Percentiles rank a stretch among this genome's conserved stretches.
Evolutionary conservation across 2,888 invertebrate species (phyloP).

Genomic region (Balanococcus diminutus): DNA sequence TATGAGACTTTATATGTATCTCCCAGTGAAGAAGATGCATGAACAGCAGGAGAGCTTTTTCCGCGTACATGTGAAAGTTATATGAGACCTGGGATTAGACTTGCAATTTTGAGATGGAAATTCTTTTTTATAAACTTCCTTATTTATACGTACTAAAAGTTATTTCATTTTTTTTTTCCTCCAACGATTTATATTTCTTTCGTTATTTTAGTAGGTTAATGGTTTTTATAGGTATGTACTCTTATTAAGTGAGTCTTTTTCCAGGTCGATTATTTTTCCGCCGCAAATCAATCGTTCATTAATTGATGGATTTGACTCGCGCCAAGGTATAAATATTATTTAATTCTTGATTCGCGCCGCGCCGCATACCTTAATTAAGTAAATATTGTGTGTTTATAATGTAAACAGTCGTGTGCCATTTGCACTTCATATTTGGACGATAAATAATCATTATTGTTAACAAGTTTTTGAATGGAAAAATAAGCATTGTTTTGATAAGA

Average conservation of each 20-base stretch:
- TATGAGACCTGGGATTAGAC: not conserved
- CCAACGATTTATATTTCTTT: not conserved
- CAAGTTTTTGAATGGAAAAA: no score
- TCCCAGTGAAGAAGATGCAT: not conserved
- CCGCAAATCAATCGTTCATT: not conserved
- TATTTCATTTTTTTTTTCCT: not conserved
- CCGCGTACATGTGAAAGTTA: not conserved
- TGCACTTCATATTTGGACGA: no score
- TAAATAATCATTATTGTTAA: no score
- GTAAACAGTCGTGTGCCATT: not conserved
- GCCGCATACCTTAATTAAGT: not conserved
- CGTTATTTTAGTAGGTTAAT: slow-evolving; percentile 11
- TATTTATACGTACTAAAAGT: not conserved
- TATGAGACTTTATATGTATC: no score
- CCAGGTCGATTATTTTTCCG: not conserved
- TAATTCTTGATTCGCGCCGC: not conserved
- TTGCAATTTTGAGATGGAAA: no score
- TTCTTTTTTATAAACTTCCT: not conserved
- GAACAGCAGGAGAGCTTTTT: not conserved
- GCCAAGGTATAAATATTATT: not conserved
- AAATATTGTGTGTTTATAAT: not conserved
- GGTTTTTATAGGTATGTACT: not conserved
- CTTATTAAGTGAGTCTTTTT: no score
- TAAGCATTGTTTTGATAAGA: no score
- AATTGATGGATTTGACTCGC: not conserved